phyloP scores from a whole-genome alignment of 2,888 invertebrate species.

The Uropetala carovei region DNA sequence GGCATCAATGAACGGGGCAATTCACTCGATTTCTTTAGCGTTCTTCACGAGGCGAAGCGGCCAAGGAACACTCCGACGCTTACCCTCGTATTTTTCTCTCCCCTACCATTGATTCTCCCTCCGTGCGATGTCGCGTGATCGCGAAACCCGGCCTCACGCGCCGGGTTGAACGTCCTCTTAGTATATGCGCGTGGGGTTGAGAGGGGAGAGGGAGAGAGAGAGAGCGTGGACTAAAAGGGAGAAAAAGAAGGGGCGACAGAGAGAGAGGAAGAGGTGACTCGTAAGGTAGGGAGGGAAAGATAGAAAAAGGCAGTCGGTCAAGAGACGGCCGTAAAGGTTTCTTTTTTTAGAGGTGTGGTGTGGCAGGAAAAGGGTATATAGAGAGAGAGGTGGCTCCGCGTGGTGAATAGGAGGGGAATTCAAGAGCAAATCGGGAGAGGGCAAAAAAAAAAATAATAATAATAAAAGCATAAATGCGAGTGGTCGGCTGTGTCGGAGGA shows the following conservation, averaged over 20 bases:
- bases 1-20: neutral
- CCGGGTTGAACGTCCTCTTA: neutral
- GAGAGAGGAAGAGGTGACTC: too few species aligned
- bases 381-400: too few species aligned
- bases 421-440: neutral
- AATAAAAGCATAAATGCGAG: neutral
- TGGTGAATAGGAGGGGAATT: too few species aligned
- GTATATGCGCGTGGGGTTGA: neutral
- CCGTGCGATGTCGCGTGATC: conserved; percentile 33
- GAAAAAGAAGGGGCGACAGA: too few species aligned
- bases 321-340: too few species aligned
- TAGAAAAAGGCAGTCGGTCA: too few species aligned
- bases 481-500: neutral
- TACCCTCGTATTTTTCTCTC: neutral
- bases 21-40: neutral
- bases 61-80: neutral
- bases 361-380: too few species aligned
- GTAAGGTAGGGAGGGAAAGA: too few species aligned
- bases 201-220: too few species aligned
- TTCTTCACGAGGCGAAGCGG: neutral
- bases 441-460: neutral
- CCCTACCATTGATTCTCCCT: neutral
- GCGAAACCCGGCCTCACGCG: neutral
- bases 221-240: too few species aligned
- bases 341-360: too few species aligned